Percentiles rank a stretch among this genome's conserved stretches.
These are phyloP conservation scores for Synaphobranchus kaupii DNA, from an alignment of 2,797 vertebrate genomes.

Conservation along the genomic window DNA sequence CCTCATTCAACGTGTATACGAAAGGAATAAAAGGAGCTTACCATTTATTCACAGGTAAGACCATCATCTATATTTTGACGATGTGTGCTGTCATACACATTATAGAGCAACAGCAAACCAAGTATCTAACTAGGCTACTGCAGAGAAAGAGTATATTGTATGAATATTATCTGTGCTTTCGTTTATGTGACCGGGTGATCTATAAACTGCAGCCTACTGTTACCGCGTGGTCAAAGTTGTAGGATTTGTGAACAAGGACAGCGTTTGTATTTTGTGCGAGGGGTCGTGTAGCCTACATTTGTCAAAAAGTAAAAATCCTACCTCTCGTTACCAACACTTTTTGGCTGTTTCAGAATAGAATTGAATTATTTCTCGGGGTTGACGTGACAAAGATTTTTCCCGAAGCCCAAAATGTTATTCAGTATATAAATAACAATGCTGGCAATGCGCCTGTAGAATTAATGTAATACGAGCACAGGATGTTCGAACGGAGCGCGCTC, in stretches of 20 bases:
- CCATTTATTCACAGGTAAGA: constrained; percentile 23
- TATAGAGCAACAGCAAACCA: background rate
- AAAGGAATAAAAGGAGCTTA: background rate
- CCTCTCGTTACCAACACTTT: background rate
- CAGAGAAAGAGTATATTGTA: background rate
- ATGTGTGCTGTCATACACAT: background rate
- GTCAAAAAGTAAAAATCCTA: background rate
- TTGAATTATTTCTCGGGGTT: background rate
- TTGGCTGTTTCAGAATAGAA: background rate
- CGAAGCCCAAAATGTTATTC: background rate
- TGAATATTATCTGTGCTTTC: background rate
- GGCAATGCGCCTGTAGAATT: background rate
- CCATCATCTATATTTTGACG: background rate
- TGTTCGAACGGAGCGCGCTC: constrained; percentile 4
- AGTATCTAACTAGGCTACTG: background rate
- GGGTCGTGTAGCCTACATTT: background rate
- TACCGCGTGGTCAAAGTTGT: background rate
- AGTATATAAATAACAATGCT: background rate
- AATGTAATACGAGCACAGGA: constrained; percentile 22
- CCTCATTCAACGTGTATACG: background rate
- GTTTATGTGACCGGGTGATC: background rate
- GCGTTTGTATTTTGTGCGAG: background rate
- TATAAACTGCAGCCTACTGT: background rate
- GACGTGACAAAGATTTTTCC: background rate
- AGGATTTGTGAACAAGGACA: background rate